Conservation (phyloP, 2,113 vertebrate species). For the Pangasianodon gigas region DNA sequence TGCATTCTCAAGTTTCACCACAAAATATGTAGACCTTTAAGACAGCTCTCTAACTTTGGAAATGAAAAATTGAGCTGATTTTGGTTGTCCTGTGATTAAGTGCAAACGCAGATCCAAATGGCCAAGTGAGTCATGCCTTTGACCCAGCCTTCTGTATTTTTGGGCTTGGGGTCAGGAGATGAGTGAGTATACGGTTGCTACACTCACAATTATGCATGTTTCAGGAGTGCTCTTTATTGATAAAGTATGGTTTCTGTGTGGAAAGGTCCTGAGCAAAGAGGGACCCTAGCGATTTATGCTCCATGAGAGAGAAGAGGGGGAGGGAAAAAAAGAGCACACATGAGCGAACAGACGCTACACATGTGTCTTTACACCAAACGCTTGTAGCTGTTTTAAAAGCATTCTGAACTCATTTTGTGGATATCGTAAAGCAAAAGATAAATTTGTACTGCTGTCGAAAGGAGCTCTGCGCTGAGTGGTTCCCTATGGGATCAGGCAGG, state of each 20-base stretch:
- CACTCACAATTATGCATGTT: slow-evolving; percentile 55
- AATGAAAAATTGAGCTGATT: slow-evolving; percentile 9
- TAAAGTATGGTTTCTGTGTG: slow-evolving; percentile 65
- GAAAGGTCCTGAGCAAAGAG: slow-evolving; percentile 56
- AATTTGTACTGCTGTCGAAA: slow-evolving; percentile 74
- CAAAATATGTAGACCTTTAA: background rate
- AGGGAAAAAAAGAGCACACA: background rate
- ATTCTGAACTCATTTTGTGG: slow-evolving; percentile 73
- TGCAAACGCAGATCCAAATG: slow-evolving; percentile 4
- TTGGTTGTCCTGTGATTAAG: slow-evolving; percentile 13
- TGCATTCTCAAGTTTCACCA: background rate
- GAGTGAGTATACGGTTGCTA: slow-evolving; percentile 46
- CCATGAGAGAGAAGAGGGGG: background rate
- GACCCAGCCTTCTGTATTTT: slow-evolving; percentile 8
- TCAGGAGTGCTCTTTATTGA: slow-evolving; percentile 68
- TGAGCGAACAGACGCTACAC: slow-evolving; percentile 67
- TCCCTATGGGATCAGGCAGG: slow-evolving; percentile 67
- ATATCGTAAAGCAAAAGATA: slow-evolving; percentile 76
- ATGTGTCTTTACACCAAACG: slow-evolving; percentile 65
- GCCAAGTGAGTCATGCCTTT: slow-evolving; percentile 9
- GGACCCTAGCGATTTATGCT: slow-evolving; percentile 68
- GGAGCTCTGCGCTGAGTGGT: slow-evolving; percentile 60
- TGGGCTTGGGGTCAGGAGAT: slow-evolving; percentile 42
- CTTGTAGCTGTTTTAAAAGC: slow-evolving; percentile 64
- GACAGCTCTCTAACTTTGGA: background rate